phyloP scores from a whole-genome alignment of 2,888 invertebrate genomes.

The Cinara cedri region DNA sequence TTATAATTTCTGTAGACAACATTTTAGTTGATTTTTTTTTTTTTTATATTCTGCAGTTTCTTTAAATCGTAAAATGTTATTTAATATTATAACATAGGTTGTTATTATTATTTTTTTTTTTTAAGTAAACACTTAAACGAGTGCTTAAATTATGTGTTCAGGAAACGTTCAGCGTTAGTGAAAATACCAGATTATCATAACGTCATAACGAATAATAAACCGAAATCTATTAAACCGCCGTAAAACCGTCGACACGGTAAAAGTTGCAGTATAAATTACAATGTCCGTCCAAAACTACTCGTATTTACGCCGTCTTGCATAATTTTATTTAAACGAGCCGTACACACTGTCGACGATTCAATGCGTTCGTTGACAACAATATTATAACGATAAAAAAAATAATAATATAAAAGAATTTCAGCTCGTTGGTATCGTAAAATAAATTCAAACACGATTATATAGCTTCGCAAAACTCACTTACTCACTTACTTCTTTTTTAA shows the following conservation, averaged over 20 bases:
- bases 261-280: slow-evolving; percentile 11
- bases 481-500: neutral
- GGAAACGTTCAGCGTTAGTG: neutral
- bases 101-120: neutral
- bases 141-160: neutral
- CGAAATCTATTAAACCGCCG: neutral
- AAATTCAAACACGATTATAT: neutral
- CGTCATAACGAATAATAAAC: neutral
- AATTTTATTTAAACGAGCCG: neutral
- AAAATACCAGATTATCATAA: slow-evolving; percentile 5
- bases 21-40: neutral
- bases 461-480: neutral
- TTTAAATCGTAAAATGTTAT: neutral
- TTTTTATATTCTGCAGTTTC: neutral
- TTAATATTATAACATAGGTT: neutral
- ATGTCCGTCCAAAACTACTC: neutral
- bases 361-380: neutral
- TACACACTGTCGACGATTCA: neutral
- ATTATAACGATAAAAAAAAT: neutral
- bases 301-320: neutral
- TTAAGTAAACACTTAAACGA: neutral
- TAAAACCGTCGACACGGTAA: neutral
- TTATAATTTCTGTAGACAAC: too few species aligned
- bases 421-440: neutral
- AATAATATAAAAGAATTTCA: neutral